These are phyloP conservation scores for Venustoraphidia nigricollis DNA, from an alignment of 2,888 invertebrate genomes.

Conservation along the genomic window DNA sequence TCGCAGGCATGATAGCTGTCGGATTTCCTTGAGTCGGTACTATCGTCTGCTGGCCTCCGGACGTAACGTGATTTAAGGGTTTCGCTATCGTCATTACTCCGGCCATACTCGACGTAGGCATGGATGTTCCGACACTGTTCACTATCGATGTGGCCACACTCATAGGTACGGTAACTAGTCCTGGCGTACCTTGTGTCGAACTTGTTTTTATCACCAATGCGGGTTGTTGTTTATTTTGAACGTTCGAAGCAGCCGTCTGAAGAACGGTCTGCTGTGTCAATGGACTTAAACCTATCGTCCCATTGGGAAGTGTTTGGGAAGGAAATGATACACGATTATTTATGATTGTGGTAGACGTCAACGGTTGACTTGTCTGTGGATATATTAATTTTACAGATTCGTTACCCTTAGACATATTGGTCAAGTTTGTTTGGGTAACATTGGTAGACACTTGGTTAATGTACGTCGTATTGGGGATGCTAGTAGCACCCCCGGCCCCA, in stretches of 20 bases:
- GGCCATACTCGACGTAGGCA: slow-evolving; percentile 35
- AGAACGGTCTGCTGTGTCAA: slow-evolving; percentile 22
- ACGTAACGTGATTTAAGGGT: slow-evolving; percentile 35
- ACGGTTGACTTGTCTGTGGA: slow-evolving; percentile 32
- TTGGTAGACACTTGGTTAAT: slow-evolving; percentile 11
- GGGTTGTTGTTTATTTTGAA: slow-evolving; percentile 24
- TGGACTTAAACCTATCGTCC: slow-evolving; percentile 46
- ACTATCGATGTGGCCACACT: slow-evolving; percentile 41
- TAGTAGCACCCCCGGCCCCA: slow-evolving; percentile 19
- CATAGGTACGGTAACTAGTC: slow-evolving; percentile 48
- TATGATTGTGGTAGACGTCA: slow-evolving; percentile 30
- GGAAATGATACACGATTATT: slow-evolving; percentile 46
- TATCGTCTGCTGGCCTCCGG: slow-evolving; percentile 35
- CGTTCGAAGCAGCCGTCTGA: slow-evolving; percentile 31
- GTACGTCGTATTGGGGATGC: slow-evolving; percentile 21
- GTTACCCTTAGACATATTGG: slow-evolving; percentile 29
- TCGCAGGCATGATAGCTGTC: slow-evolving; percentile 47
- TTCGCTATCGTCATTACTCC: slow-evolving; percentile 51
- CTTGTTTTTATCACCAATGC: slow-evolving; percentile 28
- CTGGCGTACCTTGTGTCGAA: slow-evolving; percentile 26
- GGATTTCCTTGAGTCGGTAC: slow-evolving; percentile 36
- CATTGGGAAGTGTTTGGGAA: slow-evolving; percentile 51
- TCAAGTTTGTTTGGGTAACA: slow-evolving; percentile 16
- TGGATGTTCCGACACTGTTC: slow-evolving; percentile 27
- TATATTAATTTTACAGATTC: slow-evolving; percentile 40